phyloP scores from a whole-genome alignment of 1,140 invertebrate species.

The Geopemphigus sp. region DNA sequence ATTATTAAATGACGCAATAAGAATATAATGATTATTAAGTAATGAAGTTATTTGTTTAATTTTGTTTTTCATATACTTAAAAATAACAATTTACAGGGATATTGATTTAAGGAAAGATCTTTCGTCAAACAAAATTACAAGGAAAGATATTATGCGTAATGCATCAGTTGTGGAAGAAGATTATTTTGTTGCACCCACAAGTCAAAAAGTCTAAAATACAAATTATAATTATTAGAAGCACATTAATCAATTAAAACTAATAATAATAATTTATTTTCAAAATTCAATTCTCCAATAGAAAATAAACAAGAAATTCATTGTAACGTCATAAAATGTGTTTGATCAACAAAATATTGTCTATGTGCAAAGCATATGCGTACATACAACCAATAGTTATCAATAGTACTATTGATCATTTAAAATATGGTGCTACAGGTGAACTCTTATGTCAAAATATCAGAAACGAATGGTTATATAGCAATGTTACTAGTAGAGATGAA shows the following conservation, averaged over 20 bases:
- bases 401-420: conserved; percentile 53
- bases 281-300: background rate
- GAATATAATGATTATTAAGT: background rate
- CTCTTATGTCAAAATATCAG: conserved; percentile 61
- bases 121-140: conserved; percentile 66
- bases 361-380: conserved; percentile 56
- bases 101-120: conserved; percentile 69
- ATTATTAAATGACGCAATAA: background rate
- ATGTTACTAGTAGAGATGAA: conserved; percentile 59
- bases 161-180: conserved; percentile 75
- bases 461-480: conserved; percentile 61
- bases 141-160: conserved; percentile 69
- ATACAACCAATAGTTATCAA: conserved; percentile 53
- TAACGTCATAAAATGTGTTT: conserved; percentile 39
- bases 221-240: background rate
- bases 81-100: conserved; percentile 58
- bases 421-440: conserved; percentile 60
- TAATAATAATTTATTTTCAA: background rate
- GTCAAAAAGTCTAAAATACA: conserved; percentile 61
- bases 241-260: background rate
- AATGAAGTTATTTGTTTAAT: background rate
- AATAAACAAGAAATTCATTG: background rate
- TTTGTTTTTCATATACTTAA: background rate
- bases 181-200: conserved; percentile 81
- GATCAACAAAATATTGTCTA: conserved; percentile 55